Evolutionary conservation across 2,888 invertebrate genomes (phyloP).

Genomic region (Stenodema calcarata): DNA sequence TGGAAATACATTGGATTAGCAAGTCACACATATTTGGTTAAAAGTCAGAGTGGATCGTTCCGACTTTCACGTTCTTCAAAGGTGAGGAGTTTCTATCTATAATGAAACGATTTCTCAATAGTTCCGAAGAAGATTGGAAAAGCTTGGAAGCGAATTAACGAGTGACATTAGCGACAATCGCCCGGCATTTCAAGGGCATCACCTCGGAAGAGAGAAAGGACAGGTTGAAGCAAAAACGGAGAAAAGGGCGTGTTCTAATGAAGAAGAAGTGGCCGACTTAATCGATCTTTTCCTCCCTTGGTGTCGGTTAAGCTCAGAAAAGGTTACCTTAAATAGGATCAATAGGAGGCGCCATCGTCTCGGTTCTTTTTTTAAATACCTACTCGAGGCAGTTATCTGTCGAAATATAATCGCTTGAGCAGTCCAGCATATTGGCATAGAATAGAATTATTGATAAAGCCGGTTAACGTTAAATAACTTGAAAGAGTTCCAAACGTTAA

Average conservation of each 20-base stretch:
- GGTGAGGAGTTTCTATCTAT: neutral
- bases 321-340: slow-evolving; percentile 4
- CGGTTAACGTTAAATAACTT: no score
- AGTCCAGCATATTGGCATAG: no score
- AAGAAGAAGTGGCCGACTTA: slow-evolving; percentile 37
- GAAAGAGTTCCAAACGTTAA: no score
- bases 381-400: neutral
- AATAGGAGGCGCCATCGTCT: neutral
- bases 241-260: slow-evolving; percentile 39
- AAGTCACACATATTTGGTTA: no score
- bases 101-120: slow-evolving; percentile 27
- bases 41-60: no score
- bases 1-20: no score
- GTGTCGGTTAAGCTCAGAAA: neutral
- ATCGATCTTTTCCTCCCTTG: slow-evolving; percentile 22
- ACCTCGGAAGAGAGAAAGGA: slow-evolving; percentile 10
- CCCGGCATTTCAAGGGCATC: slow-evolving; percentile 22
- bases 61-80: neutral
- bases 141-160: slow-evolving; percentile 19
- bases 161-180: slow-evolving; percentile 48
- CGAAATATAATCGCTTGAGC: no score
- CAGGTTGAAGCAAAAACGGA: slow-evolving; percentile 39
- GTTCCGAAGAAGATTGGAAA: slow-evolving; percentile 8
- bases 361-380: neutral
- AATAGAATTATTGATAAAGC: no score